Base-by-base conservation (phyloP, 2,888 invertebrate species). In the Drosophila percnosoma region DNA sequence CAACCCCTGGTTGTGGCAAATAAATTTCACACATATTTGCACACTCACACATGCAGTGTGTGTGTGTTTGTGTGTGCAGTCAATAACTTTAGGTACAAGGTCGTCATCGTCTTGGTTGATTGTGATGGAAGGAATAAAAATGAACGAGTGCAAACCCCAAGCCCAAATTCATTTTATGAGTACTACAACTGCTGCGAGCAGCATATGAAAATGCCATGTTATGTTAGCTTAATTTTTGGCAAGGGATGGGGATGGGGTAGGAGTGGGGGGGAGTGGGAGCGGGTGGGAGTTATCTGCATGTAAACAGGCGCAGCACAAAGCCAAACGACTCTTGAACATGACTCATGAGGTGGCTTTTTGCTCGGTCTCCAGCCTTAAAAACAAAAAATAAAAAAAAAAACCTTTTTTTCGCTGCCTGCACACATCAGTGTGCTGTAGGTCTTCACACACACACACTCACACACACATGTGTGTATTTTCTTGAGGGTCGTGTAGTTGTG, bases 1-100 rank as follows among this genome's bases (percentile, higher is more conserved):
- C 55, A 55, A 52, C 42, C 67, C 49, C 34, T 48, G 36, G 15
- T 57, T 67, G 67, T 67, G 82, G 79, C 89, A 87, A 89, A 87
- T 82, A 87, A 87, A 87, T 87, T 87, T 87, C 83, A 87, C 87
- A 89, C 89, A 89, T 88, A 89, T 89, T 88, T 90, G 89, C 88
- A 84, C 89, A 83, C 77, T 74, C 34, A 34, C 74, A 69, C 58
- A 67, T 60, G 70, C 72, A 53, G 13, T 40, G 42, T 34, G 60
- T 31, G 42, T 55, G 53, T 52, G 53, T 59, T 59, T 34, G 42
- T 72, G 54, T 82, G 75, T 78, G 78, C 71, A 75, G 76, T 80
- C 84, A 80, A 85, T 88, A 88, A 86, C 73, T 84, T 82, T 80
- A 68, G 68, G 52, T 68, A 73, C 84, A 89, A 85, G 84, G 88